Evolutionary conservation across 2,888 invertebrate species (phyloP).

Genomic region (Galerucella pusilla): DNA sequence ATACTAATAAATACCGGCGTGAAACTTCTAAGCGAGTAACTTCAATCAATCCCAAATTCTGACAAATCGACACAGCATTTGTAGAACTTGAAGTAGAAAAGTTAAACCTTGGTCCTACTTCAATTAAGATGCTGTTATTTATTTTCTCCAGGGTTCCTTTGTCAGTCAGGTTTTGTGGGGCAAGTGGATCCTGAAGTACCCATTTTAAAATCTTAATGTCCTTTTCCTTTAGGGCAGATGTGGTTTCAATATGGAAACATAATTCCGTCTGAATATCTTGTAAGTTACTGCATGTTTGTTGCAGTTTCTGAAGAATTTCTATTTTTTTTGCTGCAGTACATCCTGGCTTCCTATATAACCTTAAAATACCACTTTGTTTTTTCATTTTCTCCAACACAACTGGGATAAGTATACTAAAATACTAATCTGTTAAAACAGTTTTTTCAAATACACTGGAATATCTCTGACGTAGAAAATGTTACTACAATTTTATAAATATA

Average conservation of each 20-base stretch:
- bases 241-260: slow-evolving; percentile 83
- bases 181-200: slow-evolving; percentile 80
- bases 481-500: slow-evolving; percentile 17
- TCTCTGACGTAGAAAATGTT: slow-evolving; percentile 19
- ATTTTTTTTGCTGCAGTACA: slow-evolving; percentile 71
- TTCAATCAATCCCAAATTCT: slow-evolving; percentile 80
- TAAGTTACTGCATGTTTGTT: slow-evolving; percentile 65
- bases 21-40: slow-evolving; percentile 86
- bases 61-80: slow-evolving; percentile 95
- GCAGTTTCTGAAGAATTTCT: slow-evolving; percentile 70
- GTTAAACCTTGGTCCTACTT: slow-evolving; percentile 93
- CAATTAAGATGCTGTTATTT: slow-evolving; percentile 71
- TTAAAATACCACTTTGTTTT: slow-evolving; percentile 61
- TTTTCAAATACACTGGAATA: background rate
- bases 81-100: slow-evolving; percentile 97
- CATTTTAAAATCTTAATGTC: slow-evolving; percentile 78
- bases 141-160: slow-evolving; percentile 66
- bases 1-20: slow-evolving; percentile 77
- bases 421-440: background rate
- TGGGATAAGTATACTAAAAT: slow-evolving; percentile 10
- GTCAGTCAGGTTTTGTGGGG: slow-evolving; percentile 70
- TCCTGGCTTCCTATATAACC: slow-evolving; percentile 73
- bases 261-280: slow-evolving; percentile 75
- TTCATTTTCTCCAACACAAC: slow-evolving; percentile 41
- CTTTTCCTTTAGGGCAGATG: slow-evolving; percentile 68